Base-by-base conservation (phyloP, 2,888 invertebrate genomes). In the Drosophila birchii region DNA sequence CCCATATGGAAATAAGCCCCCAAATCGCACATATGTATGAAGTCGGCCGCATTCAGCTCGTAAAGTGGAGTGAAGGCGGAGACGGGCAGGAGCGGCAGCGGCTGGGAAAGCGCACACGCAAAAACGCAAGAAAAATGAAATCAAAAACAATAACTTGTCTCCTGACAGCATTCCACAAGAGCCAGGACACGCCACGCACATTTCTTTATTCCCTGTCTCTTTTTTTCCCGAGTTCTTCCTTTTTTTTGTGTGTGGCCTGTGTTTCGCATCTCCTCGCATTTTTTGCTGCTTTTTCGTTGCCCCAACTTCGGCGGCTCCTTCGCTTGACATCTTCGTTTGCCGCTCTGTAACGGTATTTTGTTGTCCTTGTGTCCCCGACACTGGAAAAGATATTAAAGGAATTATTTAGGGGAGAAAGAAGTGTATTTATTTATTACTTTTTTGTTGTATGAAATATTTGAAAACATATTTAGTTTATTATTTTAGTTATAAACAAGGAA, bases 71-170 rank as follows among this genome's bases (percentile, higher is more conserved):
- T 59, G 71, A 32, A 61, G 47, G 36, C 38, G 26, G 59, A 61
- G 67, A n/a, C n/a, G n/a, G n/a, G n/a, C n/a, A n/a, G n/a, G n/a
- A n/a, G 51, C 1, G 34, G n/a, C 5, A n/a, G 23, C 6, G 66
- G 29, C 64, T 57, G 67, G 61, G 43, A 58, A 75, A 69, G 53
- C 68, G 69, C 55, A 75, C 67, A 59, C 71, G 67, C 55, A 68
- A 67, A 54, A 56, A 68, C 75, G 76, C 75, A 80, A 86, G 83
- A 89, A 89, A 89, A 86, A 89, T 89, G 88, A 86, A 89, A 86
- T 89, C 89, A 89, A 88, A 88, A 86, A 86, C 86, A 86, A 89
- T 86, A 86, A 86, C 89, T 86, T 89, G 89, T 85, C 84, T 85
- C 84, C 84, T 83, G 84, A 88, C 84, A 77, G 84, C 84, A 85